A percentile compares a stretch with the other conserved stretches of the same genome.
Evolutionary conservation across 2,797 vertebrate genomes (phyloP).

Genomic region (Chromobotia macracanthus): DNA sequence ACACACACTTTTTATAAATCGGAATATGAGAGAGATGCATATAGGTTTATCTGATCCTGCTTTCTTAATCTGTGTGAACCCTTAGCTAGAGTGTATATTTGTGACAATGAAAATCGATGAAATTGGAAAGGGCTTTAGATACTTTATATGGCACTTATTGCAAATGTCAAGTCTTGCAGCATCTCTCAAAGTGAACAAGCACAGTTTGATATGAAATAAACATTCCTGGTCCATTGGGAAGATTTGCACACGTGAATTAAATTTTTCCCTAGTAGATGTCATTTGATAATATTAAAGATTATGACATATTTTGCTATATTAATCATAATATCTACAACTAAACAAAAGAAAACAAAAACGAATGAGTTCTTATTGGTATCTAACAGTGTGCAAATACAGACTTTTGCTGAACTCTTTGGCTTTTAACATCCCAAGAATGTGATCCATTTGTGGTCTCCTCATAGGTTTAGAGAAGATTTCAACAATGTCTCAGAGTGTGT

Average conservation of each 20-base stretch:
- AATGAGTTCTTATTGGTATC: neutral
- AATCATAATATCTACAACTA: neutral
- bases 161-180: slow-evolving; percentile 61
- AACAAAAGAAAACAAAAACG: neutral
- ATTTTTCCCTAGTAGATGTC: neutral
- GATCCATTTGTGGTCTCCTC: no score
- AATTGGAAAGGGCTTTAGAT: slow-evolving; percentile 57
- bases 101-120: slow-evolving; percentile 53
- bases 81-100: slow-evolving; percentile 41
- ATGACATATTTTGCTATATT: neutral
- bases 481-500: no score
- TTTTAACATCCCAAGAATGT: no score
- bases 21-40: slow-evolving; percentile 90
- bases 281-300: neutral
- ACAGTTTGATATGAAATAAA: slow-evolving; percentile 57
- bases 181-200: slow-evolving; percentile 45
- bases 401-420: no score
- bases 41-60: slow-evolving; percentile 89
- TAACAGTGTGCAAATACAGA: neutral
- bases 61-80: slow-evolving; percentile 42
- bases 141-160: slow-evolving; percentile 59
- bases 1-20: slow-evolving; percentile 94
- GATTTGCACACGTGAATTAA: slow-evolving; percentile 11
- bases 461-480: no score
- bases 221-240: slow-evolving; percentile 50